Percentiles rank a stretch among this genome's conserved stretches.
Conservation (phyloP, 1,140 invertebrate genomes). For the Heliothis subflexa region DNA sequence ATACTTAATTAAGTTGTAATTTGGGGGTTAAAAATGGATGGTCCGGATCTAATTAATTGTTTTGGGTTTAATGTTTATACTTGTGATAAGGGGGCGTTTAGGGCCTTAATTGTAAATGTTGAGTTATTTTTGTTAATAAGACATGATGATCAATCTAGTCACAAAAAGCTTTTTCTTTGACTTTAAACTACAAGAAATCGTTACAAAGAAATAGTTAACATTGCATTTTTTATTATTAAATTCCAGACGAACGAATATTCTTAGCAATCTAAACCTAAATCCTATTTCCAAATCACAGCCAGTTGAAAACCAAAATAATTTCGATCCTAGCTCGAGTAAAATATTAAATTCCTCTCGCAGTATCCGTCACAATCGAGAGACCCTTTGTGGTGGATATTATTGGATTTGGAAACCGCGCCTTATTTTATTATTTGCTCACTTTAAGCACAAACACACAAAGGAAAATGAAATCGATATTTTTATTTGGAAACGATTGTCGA, state of each 20-base stretch:
- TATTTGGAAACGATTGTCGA: constrained; percentile 51
- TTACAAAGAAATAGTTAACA: too few relatives aligned
- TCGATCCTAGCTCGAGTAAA: constrained; percentile 51
- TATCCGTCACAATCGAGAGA: constrained; percentile 60
- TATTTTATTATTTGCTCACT: constrained; percentile 61
- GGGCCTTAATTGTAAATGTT: too few relatives aligned
- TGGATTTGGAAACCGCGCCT: constrained; percentile 60
- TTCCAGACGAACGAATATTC: too few relatives aligned
- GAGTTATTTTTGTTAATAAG: too few relatives aligned
- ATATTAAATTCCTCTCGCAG: constrained; percentile 69
- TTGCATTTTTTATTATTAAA: too few relatives aligned
- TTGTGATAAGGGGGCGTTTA: too few relatives aligned
- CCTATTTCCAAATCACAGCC: neutral
- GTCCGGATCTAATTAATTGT: constrained; percentile 41
- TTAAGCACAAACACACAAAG: constrained; percentile 58
- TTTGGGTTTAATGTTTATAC: neutral
- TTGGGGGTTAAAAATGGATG: constrained; percentile 45
- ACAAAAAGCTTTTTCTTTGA: too few relatives aligned
- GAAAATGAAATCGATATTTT: constrained; percentile 62
- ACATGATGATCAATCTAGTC: too few relatives aligned
- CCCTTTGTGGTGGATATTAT: constrained; percentile 62
- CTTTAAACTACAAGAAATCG: too few relatives aligned
- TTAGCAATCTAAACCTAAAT: neutral
- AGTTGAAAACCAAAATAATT: constrained; percentile 47
- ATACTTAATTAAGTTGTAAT: constrained; percentile 42